A percentile compares a stretch with the other conserved stretches of the same genome.
phyloP scores from a whole-genome alignment of 2,888 invertebrate genomes.

The Laothoe populi region DNA sequence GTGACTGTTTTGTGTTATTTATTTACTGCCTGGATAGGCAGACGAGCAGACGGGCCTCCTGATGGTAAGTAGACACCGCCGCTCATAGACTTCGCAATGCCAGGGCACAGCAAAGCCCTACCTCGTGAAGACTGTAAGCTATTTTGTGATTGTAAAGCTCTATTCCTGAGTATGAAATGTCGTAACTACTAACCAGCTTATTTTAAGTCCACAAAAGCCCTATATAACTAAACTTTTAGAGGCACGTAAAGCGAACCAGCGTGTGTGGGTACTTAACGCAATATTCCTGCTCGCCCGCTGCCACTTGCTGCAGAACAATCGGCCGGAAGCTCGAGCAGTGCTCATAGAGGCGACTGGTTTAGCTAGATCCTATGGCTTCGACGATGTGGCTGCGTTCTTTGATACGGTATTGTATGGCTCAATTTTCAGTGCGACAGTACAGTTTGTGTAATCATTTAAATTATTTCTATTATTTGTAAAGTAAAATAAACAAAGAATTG shows the following conservation, averaged over 20 bases:
- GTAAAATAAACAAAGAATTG: too few relatives aligned
- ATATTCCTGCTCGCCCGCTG: constrained; percentile 71
- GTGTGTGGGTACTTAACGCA: constrained; percentile 68
- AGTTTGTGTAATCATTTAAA: not conserved
- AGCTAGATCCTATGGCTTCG: constrained; percentile 54
- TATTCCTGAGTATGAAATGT: too few relatives aligned
- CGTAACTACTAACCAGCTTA: not conserved
- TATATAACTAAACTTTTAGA: constrained; percentile 48
- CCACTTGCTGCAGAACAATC: constrained; percentile 72
- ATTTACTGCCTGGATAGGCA: too few relatives aligned
- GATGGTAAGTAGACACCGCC: too few relatives aligned
- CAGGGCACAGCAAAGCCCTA: too few relatives aligned
- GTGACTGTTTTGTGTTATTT: too few relatives aligned
- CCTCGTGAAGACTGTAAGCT: too few relatives aligned
- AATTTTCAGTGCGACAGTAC: constrained; percentile 6
- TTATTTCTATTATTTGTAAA: not conserved
- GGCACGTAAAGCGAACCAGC: constrained; percentile 59
- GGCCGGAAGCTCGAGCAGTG: constrained; percentile 70
- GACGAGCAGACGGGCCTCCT: too few relatives aligned
- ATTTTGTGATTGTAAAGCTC: too few relatives aligned
- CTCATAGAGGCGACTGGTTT: constrained; percentile 61
- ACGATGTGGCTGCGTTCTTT: constrained; percentile 68
- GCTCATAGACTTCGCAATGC: too few relatives aligned
- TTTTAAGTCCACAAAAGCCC: not conserved
- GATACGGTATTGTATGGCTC: constrained; percentile 59